A percentile compares a stretch with the other conserved stretches of the same genome.
Evolutionary conservation across 2,888 invertebrate genomes (phyloP).

Genomic region (Tipula unca): DNA sequence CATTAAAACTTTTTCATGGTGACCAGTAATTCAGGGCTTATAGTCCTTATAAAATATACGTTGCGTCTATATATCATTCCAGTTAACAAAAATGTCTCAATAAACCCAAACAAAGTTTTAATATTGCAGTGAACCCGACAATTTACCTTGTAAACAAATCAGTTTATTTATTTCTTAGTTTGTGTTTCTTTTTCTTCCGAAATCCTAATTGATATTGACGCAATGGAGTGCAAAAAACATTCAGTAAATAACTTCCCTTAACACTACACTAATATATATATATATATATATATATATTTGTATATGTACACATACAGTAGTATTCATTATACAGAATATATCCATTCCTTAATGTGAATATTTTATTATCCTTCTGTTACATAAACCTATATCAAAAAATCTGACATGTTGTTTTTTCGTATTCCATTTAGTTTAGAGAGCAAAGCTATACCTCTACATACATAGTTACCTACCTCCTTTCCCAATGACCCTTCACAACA

Average conservation of each 20-base stretch:
- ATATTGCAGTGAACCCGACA: background rate
- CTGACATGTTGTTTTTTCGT: background rate
- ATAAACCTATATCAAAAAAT: background rate
- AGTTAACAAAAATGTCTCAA: no score
- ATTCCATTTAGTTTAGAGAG: background rate
- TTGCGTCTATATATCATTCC: no score
- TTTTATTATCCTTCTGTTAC: slow-evolving; percentile 14
- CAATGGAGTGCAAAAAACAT: background rate
- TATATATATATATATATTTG: background rate
- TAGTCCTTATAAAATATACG: no score
- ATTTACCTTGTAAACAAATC: slow-evolving; percentile 14
- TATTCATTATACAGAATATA: background rate
- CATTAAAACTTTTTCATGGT: no score
- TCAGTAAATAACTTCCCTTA: background rate
- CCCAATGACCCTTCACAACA: background rate
- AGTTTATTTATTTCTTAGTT: background rate
- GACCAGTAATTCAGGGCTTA: no score
- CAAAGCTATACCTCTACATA: background rate
- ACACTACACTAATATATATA: background rate
- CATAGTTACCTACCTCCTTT: background rate
- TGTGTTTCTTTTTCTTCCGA: background rate
- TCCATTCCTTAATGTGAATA: background rate
- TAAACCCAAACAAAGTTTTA: background rate
- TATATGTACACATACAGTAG: background rate
- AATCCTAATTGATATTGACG: background rate